These are phyloP conservation scores for Zoanthus sociatus DNA, from an alignment of 92 coral and sea anemone species.

Conservation along the genomic window DNA sequence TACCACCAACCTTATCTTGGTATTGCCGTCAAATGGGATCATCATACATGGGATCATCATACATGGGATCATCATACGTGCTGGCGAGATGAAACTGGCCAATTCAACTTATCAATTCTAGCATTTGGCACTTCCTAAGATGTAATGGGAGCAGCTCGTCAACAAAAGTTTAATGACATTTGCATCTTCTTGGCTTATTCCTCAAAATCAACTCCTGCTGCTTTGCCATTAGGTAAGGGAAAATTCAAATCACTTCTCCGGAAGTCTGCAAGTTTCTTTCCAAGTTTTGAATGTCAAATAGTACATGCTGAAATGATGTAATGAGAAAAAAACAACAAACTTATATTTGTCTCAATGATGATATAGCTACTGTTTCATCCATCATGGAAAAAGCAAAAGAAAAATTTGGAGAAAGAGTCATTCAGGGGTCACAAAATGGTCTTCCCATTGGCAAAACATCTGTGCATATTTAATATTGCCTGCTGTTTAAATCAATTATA, in stretches of 20 bases:
- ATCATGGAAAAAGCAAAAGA: slow-evolving; percentile 21
- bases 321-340: slow-evolving; percentile 29
- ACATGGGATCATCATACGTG: slow-evolving; percentile 55
- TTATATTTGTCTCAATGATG: slow-evolving; percentile 35
- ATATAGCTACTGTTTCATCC: slow-evolving; percentile 35
- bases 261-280: background rate
- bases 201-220: slow-evolving; percentile 9
- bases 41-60: slow-evolving; percentile 38
- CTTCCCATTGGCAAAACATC: background rate
- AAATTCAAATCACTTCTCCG: slow-evolving; percentile 9
- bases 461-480: background rate
- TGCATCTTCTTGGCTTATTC: slow-evolving; percentile 38
- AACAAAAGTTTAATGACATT: background rate
- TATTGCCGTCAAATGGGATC: no score
- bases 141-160: slow-evolving; percentile 22
- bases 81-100: slow-evolving; percentile 54
- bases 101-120: slow-evolving; percentile 22
- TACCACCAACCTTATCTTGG: no score
- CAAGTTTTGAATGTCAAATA: slow-evolving; percentile 18
- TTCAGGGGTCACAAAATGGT: slow-evolving; percentile 44
- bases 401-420: slow-evolving; percentile 8
- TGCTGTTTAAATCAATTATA: background rate
- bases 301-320: slow-evolving; percentile 26
- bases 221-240: background rate
- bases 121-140: slow-evolving; percentile 11